Evolutionary conservation across 1,140 invertebrate species (phyloP), one percentile per base, ranked within the genome.

Genomic region (Samia ricini): DNA sequence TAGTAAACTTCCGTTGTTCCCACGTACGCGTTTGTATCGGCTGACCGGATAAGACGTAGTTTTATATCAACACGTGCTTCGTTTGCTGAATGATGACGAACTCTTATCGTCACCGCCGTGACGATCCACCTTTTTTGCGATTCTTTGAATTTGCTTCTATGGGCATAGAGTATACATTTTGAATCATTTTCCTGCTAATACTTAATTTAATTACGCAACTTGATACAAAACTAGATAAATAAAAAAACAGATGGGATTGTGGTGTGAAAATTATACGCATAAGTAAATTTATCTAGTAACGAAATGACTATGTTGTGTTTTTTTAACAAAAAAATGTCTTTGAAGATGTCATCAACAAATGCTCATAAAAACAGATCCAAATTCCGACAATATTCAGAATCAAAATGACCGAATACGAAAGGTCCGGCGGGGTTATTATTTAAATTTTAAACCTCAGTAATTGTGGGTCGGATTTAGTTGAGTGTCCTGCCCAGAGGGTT

Each of bases 1-100:
- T 58, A 62, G 73, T 74, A 74, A 74, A 76, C 77, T 83, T 85
- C 84, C 84, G 81, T 60, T 70, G 74, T 83, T 79, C 73, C 69
- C 75, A 73, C 68, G 74, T 74, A 66, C 63, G 68, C 52, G 52
- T 52, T 61, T 62, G 60, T 69, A 63, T 61, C 68, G 67, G 64
- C 58, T 64, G 60, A 79, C 74, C 76, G 79, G 80, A 85, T 71
- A 58, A 60, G 49, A 49, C 66, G 65, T 66, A 72, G 72, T 66
- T 64, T 74, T 70, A 66, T 77, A 75, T 69, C 71, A 61, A 60
- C 63, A 75, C 74, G 71, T 80, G 77, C 66, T 71, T 68, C 36
- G 74, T 62, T 65, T 79, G 73, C 57, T 59, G 58, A 69, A 71
- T 56, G 60, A 36, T 64, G 26, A 56, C 24, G 24, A 10, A 60